phyloP scores from a whole-genome alignment of 1,140 invertebrate species.

The Meloidogyne hapla region DNA sequence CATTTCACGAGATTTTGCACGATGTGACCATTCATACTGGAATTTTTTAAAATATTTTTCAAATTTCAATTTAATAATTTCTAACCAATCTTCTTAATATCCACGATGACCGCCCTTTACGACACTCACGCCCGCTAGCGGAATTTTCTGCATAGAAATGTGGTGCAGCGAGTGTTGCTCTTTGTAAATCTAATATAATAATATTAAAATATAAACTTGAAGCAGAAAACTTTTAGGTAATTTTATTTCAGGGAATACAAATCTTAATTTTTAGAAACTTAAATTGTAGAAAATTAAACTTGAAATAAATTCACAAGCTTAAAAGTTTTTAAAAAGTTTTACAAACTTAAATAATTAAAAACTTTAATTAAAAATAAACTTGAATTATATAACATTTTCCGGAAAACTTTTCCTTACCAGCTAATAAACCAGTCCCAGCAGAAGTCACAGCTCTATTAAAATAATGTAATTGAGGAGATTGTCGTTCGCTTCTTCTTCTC shows the following conservation, averaged over 20 bases:
- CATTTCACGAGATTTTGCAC: slow-evolving; percentile 59
- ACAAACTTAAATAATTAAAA: too few relatives aligned
- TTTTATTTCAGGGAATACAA: background rate
- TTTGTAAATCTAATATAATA: slow-evolving; percentile 53
- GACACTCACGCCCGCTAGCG: slow-evolving; percentile 32
- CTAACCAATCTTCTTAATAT: slow-evolving; percentile 58
- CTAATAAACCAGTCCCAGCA: slow-evolving; percentile 55
- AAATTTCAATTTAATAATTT: background rate
- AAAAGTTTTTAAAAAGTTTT: too few relatives aligned
- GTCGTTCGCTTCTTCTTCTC: background rate
- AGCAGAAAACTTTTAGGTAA: background rate
- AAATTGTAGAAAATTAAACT: too few relatives aligned
- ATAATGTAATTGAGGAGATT: slow-evolving; percentile 42
- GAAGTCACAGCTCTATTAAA: slow-evolving; percentile 58
- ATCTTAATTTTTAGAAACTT: too few relatives aligned
- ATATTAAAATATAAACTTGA: background rate
- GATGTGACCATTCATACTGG: slow-evolving; percentile 62
- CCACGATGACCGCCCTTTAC: slow-evolving; percentile 57
- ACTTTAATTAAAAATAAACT: too few relatives aligned
- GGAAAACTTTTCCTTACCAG: slow-evolving; percentile 46
- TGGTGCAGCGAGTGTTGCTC: slow-evolving; percentile 63
- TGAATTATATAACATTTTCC: slow-evolving; percentile 11
- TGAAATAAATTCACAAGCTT: too few relatives aligned
- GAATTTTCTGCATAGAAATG: slow-evolving; percentile 61
- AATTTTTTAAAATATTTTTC: slow-evolving; percentile 21